Evolutionary conservation across 2,888 invertebrate genomes (phyloP).

Genomic region (Agriopis leucophaearia): DNA sequence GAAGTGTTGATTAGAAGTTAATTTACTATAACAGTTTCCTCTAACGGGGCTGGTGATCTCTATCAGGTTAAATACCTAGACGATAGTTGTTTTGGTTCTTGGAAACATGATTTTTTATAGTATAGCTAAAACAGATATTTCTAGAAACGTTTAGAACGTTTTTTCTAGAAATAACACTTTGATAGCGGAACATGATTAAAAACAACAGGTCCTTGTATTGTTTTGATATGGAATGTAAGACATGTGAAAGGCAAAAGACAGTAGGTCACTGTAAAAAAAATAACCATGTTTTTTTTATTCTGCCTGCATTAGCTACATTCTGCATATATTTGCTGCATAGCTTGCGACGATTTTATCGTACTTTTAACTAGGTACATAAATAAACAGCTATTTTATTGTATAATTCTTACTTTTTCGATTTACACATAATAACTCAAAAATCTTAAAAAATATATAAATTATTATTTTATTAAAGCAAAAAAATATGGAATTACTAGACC

Average conservation of each 20-base stretch:
- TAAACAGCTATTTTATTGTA: too few species aligned
- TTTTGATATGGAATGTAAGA: background rate
- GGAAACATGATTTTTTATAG: background rate
- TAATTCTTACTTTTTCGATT: too few species aligned
- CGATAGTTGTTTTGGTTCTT: conserved; percentile 13
- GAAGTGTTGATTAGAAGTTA: conserved; percentile 39
- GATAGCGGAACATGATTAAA: background rate
- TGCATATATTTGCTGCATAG: too few species aligned
- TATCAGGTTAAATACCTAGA: conserved; percentile 31
- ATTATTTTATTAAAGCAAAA: background rate
- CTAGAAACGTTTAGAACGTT: too few species aligned
- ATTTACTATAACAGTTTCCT: conserved; percentile 36
- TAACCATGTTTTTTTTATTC: too few species aligned
- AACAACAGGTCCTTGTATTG: background rate
- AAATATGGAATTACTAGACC: background rate
- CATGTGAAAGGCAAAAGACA: background rate
- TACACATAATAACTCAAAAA: too few species aligned
- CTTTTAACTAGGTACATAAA: too few species aligned
- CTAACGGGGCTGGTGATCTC: conserved; percentile 12
- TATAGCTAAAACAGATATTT: background rate
- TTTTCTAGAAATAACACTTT: background rate
- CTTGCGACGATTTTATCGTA: too few species aligned
- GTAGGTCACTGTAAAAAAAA: too few species aligned
- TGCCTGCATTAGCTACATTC: too few species aligned
- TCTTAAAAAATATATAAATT: too few species aligned